Conservation (phyloP, 2,113 vertebrate genomes). For the Pelodiscus sinensis region DNA sequence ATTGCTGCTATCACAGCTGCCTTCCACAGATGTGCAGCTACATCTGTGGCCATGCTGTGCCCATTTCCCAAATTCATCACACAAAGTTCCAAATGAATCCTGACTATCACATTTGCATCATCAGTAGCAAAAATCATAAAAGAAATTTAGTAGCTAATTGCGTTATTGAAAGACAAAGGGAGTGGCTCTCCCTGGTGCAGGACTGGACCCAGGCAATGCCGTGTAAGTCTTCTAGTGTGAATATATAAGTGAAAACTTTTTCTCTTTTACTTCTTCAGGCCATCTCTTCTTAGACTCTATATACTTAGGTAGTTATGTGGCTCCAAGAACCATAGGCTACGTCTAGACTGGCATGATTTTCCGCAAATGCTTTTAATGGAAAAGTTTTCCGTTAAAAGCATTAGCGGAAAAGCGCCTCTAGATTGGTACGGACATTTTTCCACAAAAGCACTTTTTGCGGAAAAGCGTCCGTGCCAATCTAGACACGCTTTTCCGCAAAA, state of each 20-base stretch:
- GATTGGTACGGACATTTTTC: too few species aligned
- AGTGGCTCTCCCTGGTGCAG: neutral
- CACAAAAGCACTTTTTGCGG: too few species aligned
- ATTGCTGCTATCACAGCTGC: neutral
- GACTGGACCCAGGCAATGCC: too few species aligned
- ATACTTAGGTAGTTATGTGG: neutral
- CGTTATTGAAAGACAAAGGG: neutral
- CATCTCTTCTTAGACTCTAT: neutral
- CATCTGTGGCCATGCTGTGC: neutral
- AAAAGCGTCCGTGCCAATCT: too few species aligned
- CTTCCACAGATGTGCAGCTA: neutral
- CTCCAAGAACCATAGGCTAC: neutral
- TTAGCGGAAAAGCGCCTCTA: too few species aligned
- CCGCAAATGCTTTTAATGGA: too few species aligned
- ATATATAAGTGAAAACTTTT: neutral
- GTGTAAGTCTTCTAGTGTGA: neutral
- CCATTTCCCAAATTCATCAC: neutral
- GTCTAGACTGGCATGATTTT: too few species aligned
- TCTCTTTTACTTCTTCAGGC: neutral
- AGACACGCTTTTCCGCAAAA: too few species aligned
- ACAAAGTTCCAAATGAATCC: conserved; percentile 20
- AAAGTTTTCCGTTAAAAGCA: too few species aligned
- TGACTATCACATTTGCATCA: neutral
- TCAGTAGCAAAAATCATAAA: conserved; percentile 12
- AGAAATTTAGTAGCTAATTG: neutral